Conservation (phyloP, 2,888 invertebrate genomes). For the Abrostola triplasia region DNA sequence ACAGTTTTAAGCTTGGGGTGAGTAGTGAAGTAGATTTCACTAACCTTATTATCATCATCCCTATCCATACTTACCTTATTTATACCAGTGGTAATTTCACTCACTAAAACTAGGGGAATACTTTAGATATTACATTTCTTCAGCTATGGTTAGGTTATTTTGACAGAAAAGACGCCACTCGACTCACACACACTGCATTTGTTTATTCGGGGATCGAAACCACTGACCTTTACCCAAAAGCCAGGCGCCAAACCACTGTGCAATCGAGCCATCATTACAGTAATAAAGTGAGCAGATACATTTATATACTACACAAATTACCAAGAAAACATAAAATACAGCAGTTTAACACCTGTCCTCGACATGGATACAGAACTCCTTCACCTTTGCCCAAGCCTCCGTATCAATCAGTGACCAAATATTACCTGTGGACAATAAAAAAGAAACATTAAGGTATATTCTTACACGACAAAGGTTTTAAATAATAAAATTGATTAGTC, state of each 20-base stretch:
- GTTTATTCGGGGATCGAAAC: background rate
- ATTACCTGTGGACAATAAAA: conserved; percentile 65
- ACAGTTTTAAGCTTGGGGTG: conserved; percentile 8
- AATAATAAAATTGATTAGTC: conserved; percentile 43
- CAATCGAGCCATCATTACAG: background rate
- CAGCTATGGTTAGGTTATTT: too few relatives aligned
- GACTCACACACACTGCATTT: too few relatives aligned
- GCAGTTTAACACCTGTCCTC: conserved; percentile 44
- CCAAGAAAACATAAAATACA: conserved; percentile 30
- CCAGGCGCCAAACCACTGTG: background rate
- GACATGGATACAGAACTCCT: conserved; percentile 38
- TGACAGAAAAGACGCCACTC: too few relatives aligned
- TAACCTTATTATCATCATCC: too few relatives aligned
- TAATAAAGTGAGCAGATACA: conserved; percentile 4
- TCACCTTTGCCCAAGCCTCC: conserved; percentile 37
- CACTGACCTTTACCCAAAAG: background rate
- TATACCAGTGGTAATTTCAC: too few relatives aligned
- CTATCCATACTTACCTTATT: too few relatives aligned
- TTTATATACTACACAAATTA: conserved; percentile 13
- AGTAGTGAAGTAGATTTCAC: background rate
- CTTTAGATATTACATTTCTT: too few relatives aligned
- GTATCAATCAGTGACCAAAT: conserved; percentile 34
- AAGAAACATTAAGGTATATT: conserved; percentile 35
- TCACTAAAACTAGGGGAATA: too few relatives aligned
- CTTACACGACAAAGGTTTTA: conserved; percentile 4